These are phyloP conservation scores for Seriola rivoliana DNA, from an alignment of 2,113 vertebrate genomes.

Conservation along the genomic window DNA sequence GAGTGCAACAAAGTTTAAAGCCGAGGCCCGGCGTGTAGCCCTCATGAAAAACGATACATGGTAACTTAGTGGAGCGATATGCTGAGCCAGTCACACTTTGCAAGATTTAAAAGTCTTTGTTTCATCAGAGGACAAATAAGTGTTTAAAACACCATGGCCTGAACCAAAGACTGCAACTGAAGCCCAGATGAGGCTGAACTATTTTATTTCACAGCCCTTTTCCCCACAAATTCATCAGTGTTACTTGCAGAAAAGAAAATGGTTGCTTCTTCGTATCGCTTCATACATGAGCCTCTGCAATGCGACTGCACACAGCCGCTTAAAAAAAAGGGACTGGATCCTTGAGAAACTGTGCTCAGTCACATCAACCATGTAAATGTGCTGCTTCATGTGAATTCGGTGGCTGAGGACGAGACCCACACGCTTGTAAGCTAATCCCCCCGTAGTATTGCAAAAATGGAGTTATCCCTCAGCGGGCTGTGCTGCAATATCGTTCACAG, in stretches of 20 bases:
- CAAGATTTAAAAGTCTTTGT: conserved; percentile 53
- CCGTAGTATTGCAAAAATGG: conserved; percentile 52
- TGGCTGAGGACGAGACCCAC: conserved; percentile 22
- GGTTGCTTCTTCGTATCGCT: conserved; percentile 77
- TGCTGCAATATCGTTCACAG: conserved; percentile 71
- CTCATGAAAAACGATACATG: conserved; percentile 41
- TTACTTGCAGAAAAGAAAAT: conserved; percentile 80
- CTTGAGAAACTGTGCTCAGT: conserved; percentile 23
- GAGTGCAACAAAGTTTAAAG: conserved; percentile 56
- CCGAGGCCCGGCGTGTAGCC: neutral
- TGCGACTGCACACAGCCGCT: conserved; percentile 79
- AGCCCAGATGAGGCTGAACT: neutral
- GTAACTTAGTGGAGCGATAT: conserved; percentile 37
- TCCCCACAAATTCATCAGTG: conserved; percentile 54
- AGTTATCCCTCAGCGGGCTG: conserved; percentile 61
- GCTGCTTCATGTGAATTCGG: conserved; percentile 7
- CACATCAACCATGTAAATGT: neutral
- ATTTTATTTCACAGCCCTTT: conserved; percentile 3
- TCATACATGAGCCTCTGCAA: conserved; percentile 84
- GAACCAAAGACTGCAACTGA: neutral
- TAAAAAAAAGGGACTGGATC: conserved; percentile 35
- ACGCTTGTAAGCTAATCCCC: conserved; percentile 51
- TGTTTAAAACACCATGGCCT: neutral
- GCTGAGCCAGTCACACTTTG: conserved; percentile 40
- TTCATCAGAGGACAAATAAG: neutral